These are phyloP conservation scores for Norana najaformis DNA, from an alignment of 2,888 invertebrate genomes.

Conservation along the genomic window DNA sequence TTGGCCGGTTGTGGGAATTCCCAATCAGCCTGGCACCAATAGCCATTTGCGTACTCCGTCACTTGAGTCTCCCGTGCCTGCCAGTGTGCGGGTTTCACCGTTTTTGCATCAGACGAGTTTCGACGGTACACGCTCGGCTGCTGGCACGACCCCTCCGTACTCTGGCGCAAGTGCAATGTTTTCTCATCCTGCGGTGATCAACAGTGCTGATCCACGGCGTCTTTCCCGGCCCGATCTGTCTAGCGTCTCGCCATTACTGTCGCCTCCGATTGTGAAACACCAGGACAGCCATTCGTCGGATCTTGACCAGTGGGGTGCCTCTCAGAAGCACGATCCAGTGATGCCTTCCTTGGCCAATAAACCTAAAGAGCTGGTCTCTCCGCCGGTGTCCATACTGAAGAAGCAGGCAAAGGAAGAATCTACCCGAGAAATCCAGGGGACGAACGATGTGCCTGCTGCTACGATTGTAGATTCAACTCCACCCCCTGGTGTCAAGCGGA, in stretches of 20 bases:
- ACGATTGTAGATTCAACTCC: background rate
- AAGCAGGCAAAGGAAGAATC: conserved; percentile 35
- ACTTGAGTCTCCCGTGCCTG: background rate
- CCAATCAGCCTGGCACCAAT: background rate
- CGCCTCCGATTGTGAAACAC: background rate
- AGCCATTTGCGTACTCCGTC: background rate
- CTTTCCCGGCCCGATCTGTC: background rate
- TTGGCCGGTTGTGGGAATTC: background rate
- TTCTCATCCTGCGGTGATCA: background rate
- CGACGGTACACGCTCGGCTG: background rate
- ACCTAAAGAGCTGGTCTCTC: conserved; percentile 31
- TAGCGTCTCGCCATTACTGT: background rate
- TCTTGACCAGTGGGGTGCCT: background rate
- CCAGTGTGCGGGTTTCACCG: background rate
- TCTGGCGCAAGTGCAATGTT: background rate
- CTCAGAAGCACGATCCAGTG: background rate
- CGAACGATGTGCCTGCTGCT: background rate
- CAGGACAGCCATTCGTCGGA: conserved; percentile 19
- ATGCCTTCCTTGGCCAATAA: background rate
- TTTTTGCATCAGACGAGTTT: conserved; percentile 10
- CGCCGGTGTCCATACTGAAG: conserved; percentile 43
- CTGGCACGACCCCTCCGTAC: background rate
- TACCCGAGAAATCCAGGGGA: background rate
- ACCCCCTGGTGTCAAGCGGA: conserved; percentile 26
- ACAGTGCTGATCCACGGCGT: background rate